These are phyloP conservation scores for Cephalopholis sonnerati DNA, from an alignment of 2,113 vertebrate species.

Conservation along the genomic window DNA sequence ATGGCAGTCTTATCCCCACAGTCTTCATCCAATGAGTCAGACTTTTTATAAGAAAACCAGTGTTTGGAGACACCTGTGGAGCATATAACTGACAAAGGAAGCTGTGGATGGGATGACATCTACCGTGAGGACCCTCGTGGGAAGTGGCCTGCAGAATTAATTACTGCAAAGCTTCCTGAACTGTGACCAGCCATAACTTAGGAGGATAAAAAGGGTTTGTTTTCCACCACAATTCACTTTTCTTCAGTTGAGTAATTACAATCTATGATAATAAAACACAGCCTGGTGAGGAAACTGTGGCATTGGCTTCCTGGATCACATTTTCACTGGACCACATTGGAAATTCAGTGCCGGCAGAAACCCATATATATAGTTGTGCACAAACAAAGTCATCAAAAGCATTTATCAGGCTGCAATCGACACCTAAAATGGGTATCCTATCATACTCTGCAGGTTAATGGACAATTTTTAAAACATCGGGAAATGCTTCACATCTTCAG, in stretches of 20 bases:
- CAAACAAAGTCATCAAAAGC: not conserved
- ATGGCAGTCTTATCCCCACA: no score
- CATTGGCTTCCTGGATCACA: conserved; percentile 22
- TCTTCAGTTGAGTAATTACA: conserved; percentile 39
- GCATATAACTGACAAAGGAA: conserved; percentile 24
- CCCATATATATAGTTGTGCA: not conserved
- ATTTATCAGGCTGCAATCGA: not conserved
- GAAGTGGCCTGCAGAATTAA: conserved; percentile 65
- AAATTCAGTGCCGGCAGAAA: not conserved
- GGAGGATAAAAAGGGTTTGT: conserved; percentile 18
- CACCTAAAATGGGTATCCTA: not conserved
- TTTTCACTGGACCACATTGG: conserved; percentile 18
- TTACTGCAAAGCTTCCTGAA: conserved; percentile 62
- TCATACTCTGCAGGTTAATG: not conserved
- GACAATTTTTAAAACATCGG: not conserved
- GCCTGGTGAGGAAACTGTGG: not conserved
- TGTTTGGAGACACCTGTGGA: conserved; percentile 14
- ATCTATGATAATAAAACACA: not conserved
- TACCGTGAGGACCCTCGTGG: conserved; percentile 43
- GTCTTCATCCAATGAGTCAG: no score
- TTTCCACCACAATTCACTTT: conserved; percentile 25
- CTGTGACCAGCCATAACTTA: conserved; percentile 57
- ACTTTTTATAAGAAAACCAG: not conserved
- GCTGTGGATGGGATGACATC: conserved; percentile 38
- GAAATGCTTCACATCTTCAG: not conserved